Evolutionary conservation across 1,140 invertebrate genomes (phyloP).

Genomic region (Ruditapes philippinarum): DNA sequence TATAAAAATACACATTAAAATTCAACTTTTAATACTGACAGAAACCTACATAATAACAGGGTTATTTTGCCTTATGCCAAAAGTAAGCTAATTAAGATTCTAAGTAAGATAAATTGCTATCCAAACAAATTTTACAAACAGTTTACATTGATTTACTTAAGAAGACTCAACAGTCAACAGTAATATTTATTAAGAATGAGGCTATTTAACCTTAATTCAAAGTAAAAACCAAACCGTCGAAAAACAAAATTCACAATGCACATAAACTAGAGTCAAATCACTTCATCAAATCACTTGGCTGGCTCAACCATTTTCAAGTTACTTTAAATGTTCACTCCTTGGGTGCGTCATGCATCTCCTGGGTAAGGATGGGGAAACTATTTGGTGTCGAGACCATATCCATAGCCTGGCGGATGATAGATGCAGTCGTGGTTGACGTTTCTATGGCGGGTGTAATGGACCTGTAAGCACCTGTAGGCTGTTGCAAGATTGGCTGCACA

Average conservation of each 20-base stretch:
- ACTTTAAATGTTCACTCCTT: constrained; percentile 25
- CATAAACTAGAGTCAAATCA: background rate
- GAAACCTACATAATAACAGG: constrained; percentile 33
- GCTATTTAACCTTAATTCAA: constrained; percentile 36
- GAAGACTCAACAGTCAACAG: constrained; percentile 2
- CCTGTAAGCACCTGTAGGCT: constrained; percentile 19
- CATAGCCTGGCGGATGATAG: constrained; percentile 38
- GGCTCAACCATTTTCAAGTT: constrained; percentile 18
- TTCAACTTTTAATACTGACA: constrained; percentile 32
- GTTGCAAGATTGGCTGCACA: constrained; percentile 43
- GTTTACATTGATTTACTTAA: constrained; percentile 13
- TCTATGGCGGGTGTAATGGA: constrained; percentile 34
- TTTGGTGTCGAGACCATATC: constrained; percentile 31
- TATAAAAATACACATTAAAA: constrained; percentile 27
- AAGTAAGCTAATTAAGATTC: background rate
- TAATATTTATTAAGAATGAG: constrained; percentile 27
- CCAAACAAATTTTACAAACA: constrained; percentile 46
- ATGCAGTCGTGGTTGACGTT: constrained; percentile 30
- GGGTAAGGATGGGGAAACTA: constrained; percentile 20
- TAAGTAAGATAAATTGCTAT: constrained; percentile 34
- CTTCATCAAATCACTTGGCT: constrained; percentile 27
- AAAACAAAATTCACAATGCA: constrained; percentile 36
- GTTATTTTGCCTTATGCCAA: constrained; percentile 41
- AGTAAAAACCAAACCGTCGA: constrained; percentile 20
- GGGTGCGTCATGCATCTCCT: constrained; percentile 32